Conservation (phyloP, 1,140 invertebrate species). For the Drosophila kikkawai region DNA sequence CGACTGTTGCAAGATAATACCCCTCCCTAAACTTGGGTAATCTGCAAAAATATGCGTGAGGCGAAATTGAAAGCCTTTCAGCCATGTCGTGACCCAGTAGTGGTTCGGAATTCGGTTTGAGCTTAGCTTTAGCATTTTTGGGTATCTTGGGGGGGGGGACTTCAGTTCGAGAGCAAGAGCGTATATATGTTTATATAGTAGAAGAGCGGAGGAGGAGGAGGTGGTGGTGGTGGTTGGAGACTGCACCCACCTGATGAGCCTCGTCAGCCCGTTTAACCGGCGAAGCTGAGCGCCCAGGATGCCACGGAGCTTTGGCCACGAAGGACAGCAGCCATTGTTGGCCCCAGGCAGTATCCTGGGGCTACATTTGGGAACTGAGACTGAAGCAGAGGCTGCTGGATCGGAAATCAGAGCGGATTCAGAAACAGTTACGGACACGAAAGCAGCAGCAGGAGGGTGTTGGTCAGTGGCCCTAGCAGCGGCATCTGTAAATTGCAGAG, state of each 20-base stretch:
- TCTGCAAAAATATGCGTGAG: slow-evolving; percentile 81
- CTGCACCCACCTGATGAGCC: slow-evolving; percentile 75
- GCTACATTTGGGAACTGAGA: slow-evolving; percentile 36
- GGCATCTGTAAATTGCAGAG: slow-evolving; percentile 52
- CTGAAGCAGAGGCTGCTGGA: slow-evolving; percentile 19
- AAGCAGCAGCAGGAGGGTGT: slow-evolving; percentile 4
- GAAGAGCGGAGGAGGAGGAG: slow-evolving; percentile 9
- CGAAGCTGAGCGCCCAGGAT: slow-evolving; percentile 54
- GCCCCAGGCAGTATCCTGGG: slow-evolving; percentile 16
- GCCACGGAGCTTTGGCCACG: slow-evolving; percentile 52
- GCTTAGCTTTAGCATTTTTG: slow-evolving; percentile 12
- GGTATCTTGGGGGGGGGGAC: neutral
- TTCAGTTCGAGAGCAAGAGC: slow-evolving; percentile 13
- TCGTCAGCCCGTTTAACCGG: slow-evolving; percentile 59
- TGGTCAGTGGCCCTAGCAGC: slow-evolving; percentile 31
- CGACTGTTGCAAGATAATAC: slow-evolving; percentile 79
- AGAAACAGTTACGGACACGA: slow-evolving; percentile 27
- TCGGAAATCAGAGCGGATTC: slow-evolving; percentile 23
- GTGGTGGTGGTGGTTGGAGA: slow-evolving; percentile 13
- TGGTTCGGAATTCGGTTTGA: slow-evolving; percentile 23
- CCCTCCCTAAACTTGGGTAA: slow-evolving; percentile 84
- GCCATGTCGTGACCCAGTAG: slow-evolving; percentile 15
- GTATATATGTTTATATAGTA: slow-evolving; percentile 7
- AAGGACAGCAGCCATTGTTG: slow-evolving; percentile 32
- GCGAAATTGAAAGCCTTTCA: slow-evolving; percentile 57